A percentile compares a stretch with the other conserved stretches of the same genome.
Conservation (phyloP, 1,140 invertebrate species). For the Chelonus insularis region DNA sequence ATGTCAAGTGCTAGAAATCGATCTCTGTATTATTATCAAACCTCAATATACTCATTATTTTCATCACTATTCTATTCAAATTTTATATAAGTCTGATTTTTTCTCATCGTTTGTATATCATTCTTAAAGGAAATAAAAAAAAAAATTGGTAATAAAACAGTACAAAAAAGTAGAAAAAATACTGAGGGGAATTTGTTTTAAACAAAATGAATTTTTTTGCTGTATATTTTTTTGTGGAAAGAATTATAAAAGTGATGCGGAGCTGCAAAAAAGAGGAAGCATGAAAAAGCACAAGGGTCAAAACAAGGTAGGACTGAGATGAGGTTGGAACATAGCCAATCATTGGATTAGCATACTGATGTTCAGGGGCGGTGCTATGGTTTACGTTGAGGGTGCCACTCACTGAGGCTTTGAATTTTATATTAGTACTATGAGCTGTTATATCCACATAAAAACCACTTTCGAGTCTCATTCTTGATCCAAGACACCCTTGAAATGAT, state of each 20-base stretch:
- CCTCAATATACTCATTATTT: too few species aligned
- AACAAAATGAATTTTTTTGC: too few species aligned
- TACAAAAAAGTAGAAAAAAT: too few species aligned
- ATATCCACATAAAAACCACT: slow-evolving; percentile 16
- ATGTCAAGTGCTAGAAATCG: too few species aligned
- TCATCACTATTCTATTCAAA: too few species aligned
- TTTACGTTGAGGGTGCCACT: slow-evolving; percentile 54
- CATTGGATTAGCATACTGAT: slow-evolving; percentile 61
- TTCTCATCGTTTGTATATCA: too few species aligned
- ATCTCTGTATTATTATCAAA: too few species aligned
- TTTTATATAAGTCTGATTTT: too few species aligned
- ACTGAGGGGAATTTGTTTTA: too few species aligned
- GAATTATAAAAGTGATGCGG: not conserved
- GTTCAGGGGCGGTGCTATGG: slow-evolving; percentile 54
- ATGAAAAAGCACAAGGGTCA: slow-evolving; percentile 29
- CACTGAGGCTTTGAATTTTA: slow-evolving; percentile 53
- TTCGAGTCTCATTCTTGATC: not conserved
- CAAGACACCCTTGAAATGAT: slow-evolving; percentile 4
- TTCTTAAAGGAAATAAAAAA: too few species aligned
- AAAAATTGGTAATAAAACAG: too few species aligned
- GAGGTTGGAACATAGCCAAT: slow-evolving; percentile 57
- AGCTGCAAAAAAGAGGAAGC: not conserved
- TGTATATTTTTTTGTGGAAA: too few species aligned
- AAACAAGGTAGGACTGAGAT: slow-evolving; percentile 28
- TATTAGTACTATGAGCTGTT: slow-evolving; percentile 33